Percentiles rank a stretch among this genome's conserved stretches.
Conservation (phyloP, 2,888 invertebrate species). For the Scaptodrosophila latifasciaeformis region DNA sequence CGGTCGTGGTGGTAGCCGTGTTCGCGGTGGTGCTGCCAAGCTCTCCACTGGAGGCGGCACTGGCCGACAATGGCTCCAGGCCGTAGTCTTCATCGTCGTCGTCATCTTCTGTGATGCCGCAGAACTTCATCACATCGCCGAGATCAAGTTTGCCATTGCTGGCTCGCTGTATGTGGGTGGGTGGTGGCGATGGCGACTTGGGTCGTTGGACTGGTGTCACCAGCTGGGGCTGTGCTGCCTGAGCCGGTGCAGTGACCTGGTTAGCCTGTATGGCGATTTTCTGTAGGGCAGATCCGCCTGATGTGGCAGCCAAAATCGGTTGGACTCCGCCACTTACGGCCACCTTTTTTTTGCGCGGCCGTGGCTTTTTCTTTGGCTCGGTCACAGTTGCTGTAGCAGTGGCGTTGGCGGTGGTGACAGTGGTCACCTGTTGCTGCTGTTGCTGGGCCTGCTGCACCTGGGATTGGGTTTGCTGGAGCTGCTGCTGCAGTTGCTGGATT, state of each 20-base stretch:
- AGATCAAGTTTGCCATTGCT: constrained; percentile 79
- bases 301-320: too few relatives aligned
- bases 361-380: constrained; percentile 62
- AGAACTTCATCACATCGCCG: constrained; percentile 84
- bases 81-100: constrained; percentile 79
- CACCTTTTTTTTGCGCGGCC: constrained; percentile 65
- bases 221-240: constrained; percentile 21
- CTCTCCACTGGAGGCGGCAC: constrained; percentile 2
- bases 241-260: constrained; percentile 29
- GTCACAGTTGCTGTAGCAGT: constrained; percentile 19
- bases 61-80: constrained; percentile 57
- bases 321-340: too few relatives aligned
- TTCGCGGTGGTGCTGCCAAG: constrained; percentile 11
- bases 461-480: constrained; percentile 59
- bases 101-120: constrained; percentile 82
- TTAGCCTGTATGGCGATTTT: constrained; percentile 43
- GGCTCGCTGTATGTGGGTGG: constrained; percentile 64
- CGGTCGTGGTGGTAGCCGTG: constrained; percentile 14
- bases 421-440: constrained; percentile 30
- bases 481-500: constrained; percentile 51
- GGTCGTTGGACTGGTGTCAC: constrained; percentile 22
- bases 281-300: constrained; percentile 24
- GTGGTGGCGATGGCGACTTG: constrained; percentile 57
- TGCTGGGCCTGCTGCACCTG: constrained; percentile 53
- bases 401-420: constrained; percentile 14